A percentile compares a stretch with the other conserved stretches of the same genome.
These are phyloP conservation scores for Rhingia rostrata DNA, from an alignment of 2,888 invertebrate species.

Conservation along the genomic window DNA sequence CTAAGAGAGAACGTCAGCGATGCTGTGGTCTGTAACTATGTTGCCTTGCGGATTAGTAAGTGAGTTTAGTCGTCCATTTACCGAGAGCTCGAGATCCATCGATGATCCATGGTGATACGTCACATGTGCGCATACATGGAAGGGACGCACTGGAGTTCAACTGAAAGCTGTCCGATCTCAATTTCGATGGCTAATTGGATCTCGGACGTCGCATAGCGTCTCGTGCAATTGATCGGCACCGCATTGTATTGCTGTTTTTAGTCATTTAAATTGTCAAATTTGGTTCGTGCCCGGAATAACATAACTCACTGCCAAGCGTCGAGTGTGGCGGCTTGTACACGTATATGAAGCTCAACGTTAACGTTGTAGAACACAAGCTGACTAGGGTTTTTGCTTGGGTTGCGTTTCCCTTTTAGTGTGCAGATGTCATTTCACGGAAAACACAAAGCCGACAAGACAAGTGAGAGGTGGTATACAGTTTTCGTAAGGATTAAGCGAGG, in stretches of 20 bases:
- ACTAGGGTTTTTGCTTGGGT: conserved; percentile 6
- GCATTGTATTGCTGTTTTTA: conserved; percentile 72
- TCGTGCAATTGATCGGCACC: conserved; percentile 61
- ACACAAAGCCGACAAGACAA: conserved; percentile 25
- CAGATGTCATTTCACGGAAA: conserved; percentile 50
- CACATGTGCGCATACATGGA: conserved; percentile 10
- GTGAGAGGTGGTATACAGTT: conserved; percentile 24
- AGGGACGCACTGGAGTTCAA: conserved; percentile 28
- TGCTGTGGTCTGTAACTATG: neutral
- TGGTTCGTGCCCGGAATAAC: conserved; percentile 70
- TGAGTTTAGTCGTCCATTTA: conserved; percentile 52
- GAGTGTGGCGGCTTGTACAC: conserved; percentile 43
- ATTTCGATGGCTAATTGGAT: conserved; percentile 73
- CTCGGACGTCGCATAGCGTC: conserved; percentile 55
- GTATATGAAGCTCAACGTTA: conserved; percentile 26
- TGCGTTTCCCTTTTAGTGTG: conserved; percentile 25
- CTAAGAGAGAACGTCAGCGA: conserved; percentile 18
- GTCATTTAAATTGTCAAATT: conserved; percentile 73
- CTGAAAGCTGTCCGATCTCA: conserved; percentile 68
- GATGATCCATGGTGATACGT: conserved; percentile 32
- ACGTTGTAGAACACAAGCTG: conserved; percentile 12
- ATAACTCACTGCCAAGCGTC: conserved; percentile 27
- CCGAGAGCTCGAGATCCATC: conserved; percentile 28
- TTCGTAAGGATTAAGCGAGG: conserved; percentile 13
- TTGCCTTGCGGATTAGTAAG: conserved; percentile 43